Base-by-base conservation (phyloP, 2,113 vertebrate species). In the Proterorhinus semilunaris region DNA sequence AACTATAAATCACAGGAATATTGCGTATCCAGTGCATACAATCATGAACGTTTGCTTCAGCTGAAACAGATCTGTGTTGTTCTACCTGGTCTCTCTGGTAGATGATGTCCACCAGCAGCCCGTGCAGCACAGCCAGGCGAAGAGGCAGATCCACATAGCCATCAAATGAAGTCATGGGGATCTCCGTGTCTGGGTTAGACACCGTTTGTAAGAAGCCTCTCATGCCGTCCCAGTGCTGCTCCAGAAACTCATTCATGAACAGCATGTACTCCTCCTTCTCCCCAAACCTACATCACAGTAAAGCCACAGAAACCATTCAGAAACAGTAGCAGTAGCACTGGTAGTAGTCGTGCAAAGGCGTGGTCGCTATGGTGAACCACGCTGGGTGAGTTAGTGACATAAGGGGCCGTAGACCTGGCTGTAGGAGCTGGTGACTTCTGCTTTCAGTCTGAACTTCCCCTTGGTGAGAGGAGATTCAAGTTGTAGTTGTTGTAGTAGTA, bases 231-330 rank as follows among this genome's bases (percentile, higher is more conserved):
- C 93, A 94, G 74, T 95, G 90, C 48, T 88, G 90, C 88, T 96
- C 86, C 86, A 99, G 74, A 86, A 98, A 99, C 6, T 92, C 91
- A 1, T 98, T 98, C 98, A 99, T 98, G 72, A 99, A 99, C 62
- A 91, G 81, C 98, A 99, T 98, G 88, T 99, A 99, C 71, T 94
- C 95, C 74, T 99, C 98, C 78, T 99, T 99, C 75, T 98, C 96
- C 0, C 97, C 98, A 69, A 99, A 99, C 70, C 98, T 99, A 86
- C 48, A 68, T 9, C 17, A 76, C 0, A 43, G 62, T 21, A 53
- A 73, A 43, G 36, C 36, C 0, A 36, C 27, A 36, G 27, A 36
- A 36, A 36, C 27, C 27, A 36, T 36, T 36, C 4, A 36, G 27
- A 36, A 36, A 36, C 27, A 36, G 27, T 36, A 36, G 2, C 27